Evolutionary conservation across 2,888 invertebrate species (phyloP), one percentile per base, ranked within the genome.

Genomic region (Chelonus formosanus): DNA sequence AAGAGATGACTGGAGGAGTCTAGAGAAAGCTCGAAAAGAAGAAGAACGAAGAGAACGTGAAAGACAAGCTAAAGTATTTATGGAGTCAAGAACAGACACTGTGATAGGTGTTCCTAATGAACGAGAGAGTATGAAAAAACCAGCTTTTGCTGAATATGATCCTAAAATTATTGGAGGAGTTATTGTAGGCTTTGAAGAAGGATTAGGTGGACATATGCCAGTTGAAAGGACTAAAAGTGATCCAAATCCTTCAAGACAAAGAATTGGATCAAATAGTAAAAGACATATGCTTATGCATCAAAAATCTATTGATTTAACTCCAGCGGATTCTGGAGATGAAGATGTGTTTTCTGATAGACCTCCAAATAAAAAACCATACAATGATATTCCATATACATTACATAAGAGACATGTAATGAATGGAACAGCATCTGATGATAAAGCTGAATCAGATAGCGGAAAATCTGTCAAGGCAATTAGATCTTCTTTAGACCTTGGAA

Each of bases 401-500:
- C 94, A 94, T 79, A 94, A 94, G 78, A 87, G 94, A 3, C 94
- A 94, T 79, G 88, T 94, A 1, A 92, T 94, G 91, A 94, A 94
- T 78, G 94, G 94, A 0, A 93, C 93, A 0, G 92, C 92, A 0
- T 82, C 81, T 4, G 82, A 84, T 7, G 84, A 83, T 43, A 84
- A 80, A 69, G 79, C 80, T 3, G 80, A 83, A 36, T 80, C 80
- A 1, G 83, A 84, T 53, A 77, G 77, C 40, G 75, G 79, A 0
- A 83, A 81, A 65, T 73, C 52, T 5, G 65, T 67, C 0, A 70
- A 70, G 20, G 71, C 69, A 55, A 56, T 65, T n/a, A 60, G 34
- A 32, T 32, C 70, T 4, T 69, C 72, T 2, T 78, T 79, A 62
- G 82, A 84, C 68, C 69, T 81, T 36, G 78, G 79, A 0, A 79